Percentiles rank a stretch among this genome's conserved stretches.
These are phyloP conservation scores for Zaprionus ornatus DNA, from an alignment of 1,140 invertebrate species.

Conservation along the genomic window DNA sequence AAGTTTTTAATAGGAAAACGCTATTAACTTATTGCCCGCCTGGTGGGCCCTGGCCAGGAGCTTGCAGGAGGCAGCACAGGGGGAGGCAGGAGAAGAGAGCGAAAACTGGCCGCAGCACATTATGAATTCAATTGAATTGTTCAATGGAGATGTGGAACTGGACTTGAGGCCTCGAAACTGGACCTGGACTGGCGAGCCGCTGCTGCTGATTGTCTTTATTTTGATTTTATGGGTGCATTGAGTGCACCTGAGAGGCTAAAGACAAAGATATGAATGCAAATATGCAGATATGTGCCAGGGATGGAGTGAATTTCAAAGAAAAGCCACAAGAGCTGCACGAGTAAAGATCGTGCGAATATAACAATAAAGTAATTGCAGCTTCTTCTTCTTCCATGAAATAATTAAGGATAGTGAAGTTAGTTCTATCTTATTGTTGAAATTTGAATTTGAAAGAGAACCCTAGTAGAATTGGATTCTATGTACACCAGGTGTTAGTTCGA, in stretches of 20 bases:
- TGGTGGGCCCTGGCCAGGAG: conserved; percentile 34
- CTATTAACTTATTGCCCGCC: conserved; percentile 76
- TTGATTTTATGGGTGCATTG: conserved; percentile 47
- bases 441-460: too few relatives aligned
- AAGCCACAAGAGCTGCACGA: background rate
- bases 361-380: too few relatives aligned
- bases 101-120: conserved; percentile 30
- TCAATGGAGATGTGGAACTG: conserved; percentile 32
- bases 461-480: too few relatives aligned
- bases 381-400: too few relatives aligned
- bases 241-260: conserved; percentile 42
- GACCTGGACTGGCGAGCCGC: conserved; percentile 17
- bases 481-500: too few relatives aligned
- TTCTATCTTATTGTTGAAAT: too few relatives aligned
- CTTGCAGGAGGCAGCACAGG: background rate
- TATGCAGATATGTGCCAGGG: conserved; percentile 47
- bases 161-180: background rate
- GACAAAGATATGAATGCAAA: conserved; percentile 30
- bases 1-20: conserved; percentile 80
- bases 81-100: background rate
- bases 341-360: background rate
- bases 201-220: conserved; percentile 46
- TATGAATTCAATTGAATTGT: conserved; percentile 78
- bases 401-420: too few relatives aligned
- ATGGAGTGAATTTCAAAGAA: background rate